These are phyloP conservation scores for Lota lota DNA, from an alignment of 2,113 vertebrate species.

Conservation along the genomic window DNA sequence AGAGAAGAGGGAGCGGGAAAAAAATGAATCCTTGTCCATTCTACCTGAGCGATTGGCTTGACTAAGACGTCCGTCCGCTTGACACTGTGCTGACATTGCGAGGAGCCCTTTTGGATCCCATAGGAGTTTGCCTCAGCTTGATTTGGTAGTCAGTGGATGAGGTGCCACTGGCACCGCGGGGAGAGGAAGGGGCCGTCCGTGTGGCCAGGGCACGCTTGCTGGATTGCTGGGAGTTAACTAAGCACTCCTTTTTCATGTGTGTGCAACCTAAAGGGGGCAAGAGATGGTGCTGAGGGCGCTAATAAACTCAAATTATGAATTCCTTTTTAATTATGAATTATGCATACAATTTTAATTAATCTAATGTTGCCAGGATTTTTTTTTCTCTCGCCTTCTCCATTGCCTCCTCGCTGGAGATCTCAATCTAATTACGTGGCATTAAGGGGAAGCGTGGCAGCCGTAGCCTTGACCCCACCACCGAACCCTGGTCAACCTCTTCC, in stretches of 20 bases:
- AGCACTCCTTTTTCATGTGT: constrained; percentile 32
- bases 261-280: constrained; percentile 66
- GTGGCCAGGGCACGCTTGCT: constrained; percentile 43
- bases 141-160: constrained; percentile 69
- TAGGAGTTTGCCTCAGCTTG: constrained; percentile 58
- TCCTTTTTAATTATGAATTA: constrained; percentile 84
- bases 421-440: constrained; percentile 79
- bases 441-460: constrained; percentile 67
- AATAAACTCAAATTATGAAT: constrained; percentile 80
- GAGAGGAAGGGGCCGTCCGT: constrained; percentile 51
- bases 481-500: constrained; percentile 65
- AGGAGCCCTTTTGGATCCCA: constrained; percentile 61
- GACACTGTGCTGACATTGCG: constrained; percentile 67
- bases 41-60: constrained; percentile 53
- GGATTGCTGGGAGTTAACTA: constrained; percentile 66
- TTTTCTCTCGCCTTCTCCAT: constrained; percentile 8
- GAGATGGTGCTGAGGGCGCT: constrained; percentile 66
- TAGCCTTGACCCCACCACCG: constrained; percentile 56
- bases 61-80: constrained; percentile 66
- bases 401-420: constrained; percentile 65
- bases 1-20: constrained; percentile 2
- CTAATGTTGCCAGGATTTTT: constrained; percentile 76
- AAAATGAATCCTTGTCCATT: constrained; percentile 31
- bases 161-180: constrained; percentile 59
- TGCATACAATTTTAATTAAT: constrained; percentile 84